phyloP scores from a whole-genome alignment of 2,113 vertebrate species.

The Andinoacara biseriatus region DNA sequence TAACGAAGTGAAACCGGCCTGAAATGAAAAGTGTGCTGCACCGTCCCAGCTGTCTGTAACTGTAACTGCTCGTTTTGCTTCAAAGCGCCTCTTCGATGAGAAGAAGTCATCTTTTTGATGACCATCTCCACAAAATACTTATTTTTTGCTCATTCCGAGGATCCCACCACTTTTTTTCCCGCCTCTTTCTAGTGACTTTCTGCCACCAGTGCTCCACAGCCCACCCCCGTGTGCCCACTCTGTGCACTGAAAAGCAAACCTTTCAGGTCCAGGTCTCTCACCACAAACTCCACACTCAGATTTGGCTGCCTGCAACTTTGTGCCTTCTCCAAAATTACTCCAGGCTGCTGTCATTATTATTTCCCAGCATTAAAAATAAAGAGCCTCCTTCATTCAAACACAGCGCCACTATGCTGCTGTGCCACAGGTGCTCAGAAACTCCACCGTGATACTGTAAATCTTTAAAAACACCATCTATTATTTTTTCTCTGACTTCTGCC shows the following conservation, averaged over 20 bases:
- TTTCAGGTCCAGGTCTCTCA: neutral
- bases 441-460: neutral
- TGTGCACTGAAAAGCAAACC: neutral
- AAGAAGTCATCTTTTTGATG: neutral
- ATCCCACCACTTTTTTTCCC: no score
- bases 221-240: neutral
- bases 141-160: neutral
- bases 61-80: neutral
- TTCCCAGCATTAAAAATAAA: no score
- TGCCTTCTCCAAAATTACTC: neutral
- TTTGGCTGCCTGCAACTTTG: neutral
- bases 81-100: neutral
- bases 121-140: rapidly evolving
- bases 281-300: neutral
- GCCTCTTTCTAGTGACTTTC: neutral
- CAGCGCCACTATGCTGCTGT: neutral
- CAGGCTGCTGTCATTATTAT: no score
- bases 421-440: neutral
- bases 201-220: neutral
- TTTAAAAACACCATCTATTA: neutral
- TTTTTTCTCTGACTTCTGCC: neutral
- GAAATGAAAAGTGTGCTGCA: neutral
- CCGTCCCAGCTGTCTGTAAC: neutral
- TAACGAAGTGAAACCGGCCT: neutral
- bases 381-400: neutral